These are phyloP conservation scores for Chironomus riparius DNA, from an alignment of 2,888 invertebrate genomes.

Conservation along the genomic window DNA sequence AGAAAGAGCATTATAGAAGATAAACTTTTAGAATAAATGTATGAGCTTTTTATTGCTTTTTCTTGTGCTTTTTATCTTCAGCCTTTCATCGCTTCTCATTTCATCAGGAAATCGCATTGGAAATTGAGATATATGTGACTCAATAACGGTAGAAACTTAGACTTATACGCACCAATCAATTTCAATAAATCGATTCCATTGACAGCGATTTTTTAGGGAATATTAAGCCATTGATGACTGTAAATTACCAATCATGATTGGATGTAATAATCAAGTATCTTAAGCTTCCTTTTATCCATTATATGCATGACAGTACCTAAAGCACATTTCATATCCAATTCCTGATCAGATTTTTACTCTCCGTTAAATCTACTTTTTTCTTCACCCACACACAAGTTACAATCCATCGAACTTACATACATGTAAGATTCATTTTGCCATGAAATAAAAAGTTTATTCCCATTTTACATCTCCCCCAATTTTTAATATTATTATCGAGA, in stretches of 20 bases:
- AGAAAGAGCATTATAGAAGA: background rate
- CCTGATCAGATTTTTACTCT: no score
- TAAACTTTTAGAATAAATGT: constrained; percentile 19
- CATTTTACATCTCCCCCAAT: background rate
- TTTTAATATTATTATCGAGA: background rate
- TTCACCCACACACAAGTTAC: no score
- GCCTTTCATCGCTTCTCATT: background rate
- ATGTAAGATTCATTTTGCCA: background rate
- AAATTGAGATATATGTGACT: constrained; percentile 24
- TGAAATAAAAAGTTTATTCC: background rate
- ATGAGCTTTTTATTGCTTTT: constrained; percentile 25
- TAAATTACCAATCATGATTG: no score
- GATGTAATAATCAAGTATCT: no score
- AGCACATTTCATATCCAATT: no score
- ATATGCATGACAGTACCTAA: no score
- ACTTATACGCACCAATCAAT: constrained; percentile 16
- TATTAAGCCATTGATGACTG: no score
- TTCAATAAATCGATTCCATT: constrained; percentile 7
- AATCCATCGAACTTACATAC: background rate
- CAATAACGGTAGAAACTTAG: background rate
- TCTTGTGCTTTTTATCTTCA: background rate
- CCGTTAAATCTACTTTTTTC: no score
- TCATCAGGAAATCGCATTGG: background rate
- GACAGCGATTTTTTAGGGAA: no score
- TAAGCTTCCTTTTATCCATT: no score